Conservation (phyloP, 2,113 vertebrate species). For the Chloropsis hardwickii region DNA sequence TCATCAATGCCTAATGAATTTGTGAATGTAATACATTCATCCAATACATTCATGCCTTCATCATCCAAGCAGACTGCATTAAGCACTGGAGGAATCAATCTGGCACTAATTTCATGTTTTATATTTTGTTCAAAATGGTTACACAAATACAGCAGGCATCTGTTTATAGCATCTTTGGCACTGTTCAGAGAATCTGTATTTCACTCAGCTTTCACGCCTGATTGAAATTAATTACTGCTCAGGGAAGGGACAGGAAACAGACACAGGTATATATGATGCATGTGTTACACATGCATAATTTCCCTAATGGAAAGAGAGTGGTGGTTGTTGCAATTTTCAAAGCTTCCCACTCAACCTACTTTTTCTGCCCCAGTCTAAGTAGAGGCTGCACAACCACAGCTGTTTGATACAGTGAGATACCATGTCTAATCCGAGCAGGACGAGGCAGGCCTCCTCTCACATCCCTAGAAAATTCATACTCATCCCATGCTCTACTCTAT, state of each 20-base stretch:
- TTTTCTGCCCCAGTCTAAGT: neutral
- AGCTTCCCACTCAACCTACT: neutral
- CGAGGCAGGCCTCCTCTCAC: neutral
- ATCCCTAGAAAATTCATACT: neutral
- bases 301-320: neutral
- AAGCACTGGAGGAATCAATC: neutral
- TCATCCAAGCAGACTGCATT: neutral
- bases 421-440: accelerated
- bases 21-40: neutral
- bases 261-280: neutral
- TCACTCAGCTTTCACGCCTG: neutral
- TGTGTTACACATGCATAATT: neutral
- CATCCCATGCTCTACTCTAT: too few relatives aligned
- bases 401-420: neutral
- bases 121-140: neutral
- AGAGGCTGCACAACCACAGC: neutral
- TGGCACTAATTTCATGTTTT: neutral
- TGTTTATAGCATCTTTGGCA: neutral
- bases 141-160: neutral
- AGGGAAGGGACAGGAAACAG: neutral
- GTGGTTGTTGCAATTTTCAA: neutral
- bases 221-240: neutral
- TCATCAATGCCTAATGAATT: neutral
- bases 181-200: neutral
- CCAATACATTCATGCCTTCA: neutral